These are phyloP conservation scores for Falco punctatus DNA, from an alignment of 2,113 vertebrate species.

Conservation along the genomic window DNA sequence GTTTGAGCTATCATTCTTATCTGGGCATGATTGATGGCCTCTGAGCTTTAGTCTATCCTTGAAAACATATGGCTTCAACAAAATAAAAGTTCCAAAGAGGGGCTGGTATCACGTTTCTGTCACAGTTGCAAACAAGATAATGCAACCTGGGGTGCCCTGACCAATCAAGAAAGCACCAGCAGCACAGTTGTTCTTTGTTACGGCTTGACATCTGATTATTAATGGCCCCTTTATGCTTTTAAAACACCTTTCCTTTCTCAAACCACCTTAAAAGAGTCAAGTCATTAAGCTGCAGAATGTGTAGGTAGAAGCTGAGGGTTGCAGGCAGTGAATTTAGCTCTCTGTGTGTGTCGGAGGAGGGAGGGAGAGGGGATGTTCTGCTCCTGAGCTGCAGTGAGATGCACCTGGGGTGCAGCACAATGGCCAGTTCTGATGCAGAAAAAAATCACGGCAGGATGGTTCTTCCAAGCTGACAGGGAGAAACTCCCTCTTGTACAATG, in stretches of 20 bases:
- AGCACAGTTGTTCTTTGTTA: background rate
- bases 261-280: background rate
- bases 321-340: background rate
- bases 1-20: background rate
- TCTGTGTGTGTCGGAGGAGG: background rate
- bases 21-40: slow-evolving; percentile 31
- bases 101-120: background rate
- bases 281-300: background rate
- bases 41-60: slow-evolving; percentile 27
- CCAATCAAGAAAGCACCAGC: background rate
- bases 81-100: slow-evolving; percentile 59
- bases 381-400: background rate
- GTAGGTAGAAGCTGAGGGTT: background rate
- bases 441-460: background rate
- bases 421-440: background rate
- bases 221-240: background rate
- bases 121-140: background rate
- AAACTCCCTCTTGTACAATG: background rate
- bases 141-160: background rate
- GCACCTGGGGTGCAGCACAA: background rate
- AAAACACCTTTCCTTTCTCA: background rate
- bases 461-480: background rate
- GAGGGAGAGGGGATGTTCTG: background rate
- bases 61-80: background rate
- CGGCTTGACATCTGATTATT: background rate